Evolutionary conservation across 2,888 invertebrate species (phyloP), one percentile per base, ranked within the genome.

Genomic region (Heliconius cydno): DNA sequence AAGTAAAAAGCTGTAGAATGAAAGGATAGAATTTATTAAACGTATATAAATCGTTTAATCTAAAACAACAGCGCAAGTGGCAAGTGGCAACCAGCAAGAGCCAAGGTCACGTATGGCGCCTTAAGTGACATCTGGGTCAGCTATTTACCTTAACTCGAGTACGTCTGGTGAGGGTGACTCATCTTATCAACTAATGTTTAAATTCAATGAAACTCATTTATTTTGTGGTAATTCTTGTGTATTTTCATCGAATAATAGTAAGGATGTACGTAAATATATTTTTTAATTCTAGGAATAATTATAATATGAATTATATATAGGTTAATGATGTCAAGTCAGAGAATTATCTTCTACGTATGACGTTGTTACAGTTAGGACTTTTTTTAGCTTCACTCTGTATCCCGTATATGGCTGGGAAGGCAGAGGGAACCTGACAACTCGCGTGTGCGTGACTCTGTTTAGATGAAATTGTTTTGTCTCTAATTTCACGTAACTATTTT

Each of bases 71-170:
- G 28, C 5, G 7, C 13, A 46, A 22, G 41, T 75, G 41, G 63
- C 63, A 66, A 65, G 65, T 63, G 41, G 74, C 38, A 46, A 65
- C 60, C 57, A 73, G 46, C 28, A 75, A 65, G 46, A n/a, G 57
- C 65, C 81, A 81, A 81, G 81, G 81, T 73, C 72, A 78, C 34
- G 72, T 71, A 79, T 78, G 81, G 79, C 77, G 81, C 83, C 84
- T 83, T 84, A 82, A 79, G 76, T 75, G 82, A 84, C 89, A 91
- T 89, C 88, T 91, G 87, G 91, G 92, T 91, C 91, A 90, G 85
- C 86, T 90, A 88, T 90, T 91, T 89, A 88, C 89, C 84, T 85
- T 85, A 88, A 85, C 85, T 75, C 86, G 75, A 86, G 88, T 89
- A 88, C 84, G 82, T 89, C 88, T 72, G 90, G 83, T 91, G 86